Percentiles rank a stretch among this genome's conserved stretches.
Evolutionary conservation across 2,797 vertebrate species (phyloP).

Genomic region (Astyanax mexicanus): DNA sequence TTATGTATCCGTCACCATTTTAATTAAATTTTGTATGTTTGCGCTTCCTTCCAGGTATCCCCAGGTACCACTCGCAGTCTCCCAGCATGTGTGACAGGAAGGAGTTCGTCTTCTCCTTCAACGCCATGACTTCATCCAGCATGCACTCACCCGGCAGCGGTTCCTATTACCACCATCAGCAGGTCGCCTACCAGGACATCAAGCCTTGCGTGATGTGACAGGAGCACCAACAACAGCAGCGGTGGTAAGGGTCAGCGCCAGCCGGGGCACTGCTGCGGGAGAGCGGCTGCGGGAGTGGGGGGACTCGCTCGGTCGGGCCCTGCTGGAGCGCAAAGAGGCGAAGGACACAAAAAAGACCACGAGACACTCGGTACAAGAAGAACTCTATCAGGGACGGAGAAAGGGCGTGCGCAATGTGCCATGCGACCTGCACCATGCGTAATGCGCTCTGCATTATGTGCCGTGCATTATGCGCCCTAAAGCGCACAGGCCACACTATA

Average conservation of each 20-base stretch:
- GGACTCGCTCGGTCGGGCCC: constrained; percentile 5
- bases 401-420: neutral
- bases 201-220: constrained; percentile 98
- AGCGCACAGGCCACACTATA: neutral
- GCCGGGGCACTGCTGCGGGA: constrained; percentile 56
- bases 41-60: constrained; percentile 84
- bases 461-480: no score
- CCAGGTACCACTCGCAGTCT: constrained; percentile 96
- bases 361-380: constrained; percentile 34
- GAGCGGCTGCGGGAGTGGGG: neutral
- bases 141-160: constrained; percentile 90
- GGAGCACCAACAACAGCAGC: no score
- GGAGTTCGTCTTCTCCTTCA: constrained; percentile 99
- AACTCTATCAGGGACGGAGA: neutral
- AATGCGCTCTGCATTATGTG: no score
- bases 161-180: constrained; percentile 97
- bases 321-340: neutral
- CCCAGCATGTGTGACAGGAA: constrained; percentile 98
- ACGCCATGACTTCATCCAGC: constrained; percentile 96
- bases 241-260: neutral
- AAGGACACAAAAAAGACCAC: neutral
- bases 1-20: neutral
- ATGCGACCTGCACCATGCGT: no score
- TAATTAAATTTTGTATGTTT: neutral
- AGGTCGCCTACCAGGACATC: constrained; percentile 99